Evolutionary conservation across 2,888 invertebrate genomes (phyloP).

Genomic region (Mythimna loreyi): DNA sequence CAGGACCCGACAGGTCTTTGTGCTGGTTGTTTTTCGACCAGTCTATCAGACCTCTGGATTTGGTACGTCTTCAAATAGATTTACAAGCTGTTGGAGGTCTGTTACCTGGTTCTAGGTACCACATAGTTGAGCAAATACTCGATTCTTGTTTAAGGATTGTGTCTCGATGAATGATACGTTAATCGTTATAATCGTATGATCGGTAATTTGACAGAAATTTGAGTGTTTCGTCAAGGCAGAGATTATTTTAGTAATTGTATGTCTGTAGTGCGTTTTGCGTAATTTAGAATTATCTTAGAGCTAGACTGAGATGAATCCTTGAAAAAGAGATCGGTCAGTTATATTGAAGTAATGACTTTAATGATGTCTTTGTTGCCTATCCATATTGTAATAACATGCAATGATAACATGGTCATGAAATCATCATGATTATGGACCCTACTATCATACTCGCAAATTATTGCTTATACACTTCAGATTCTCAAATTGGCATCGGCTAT

Average conservation of each 20-base stretch:
- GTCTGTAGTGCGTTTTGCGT: conserved; percentile 6
- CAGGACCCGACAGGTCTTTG: conserved; percentile 12
- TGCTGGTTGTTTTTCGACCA: conserved; percentile 34
- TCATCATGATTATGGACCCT: too few species aligned
- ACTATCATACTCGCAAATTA: too few species aligned
- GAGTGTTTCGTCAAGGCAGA: conserved; percentile 22
- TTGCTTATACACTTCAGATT: too few species aligned
- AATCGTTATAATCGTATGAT: conserved; percentile 53
- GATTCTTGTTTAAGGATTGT: conserved; percentile 61
- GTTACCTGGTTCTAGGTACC: conserved; percentile 26
- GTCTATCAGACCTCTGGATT: conserved; percentile 26
- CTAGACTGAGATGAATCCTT: conserved; percentile 19
- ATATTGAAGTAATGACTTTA: not conserved
- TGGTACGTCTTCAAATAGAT: conserved; percentile 5
- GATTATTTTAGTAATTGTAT: conserved; percentile 26
- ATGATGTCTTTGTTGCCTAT: not conserved
- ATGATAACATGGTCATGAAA: not conserved
- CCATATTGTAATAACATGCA: not conserved
- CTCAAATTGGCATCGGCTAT: too few species aligned
- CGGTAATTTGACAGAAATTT: conserved; percentile 48
- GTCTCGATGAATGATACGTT: conserved; percentile 58
- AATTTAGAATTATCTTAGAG: conserved; percentile 4
- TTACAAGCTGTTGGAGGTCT: conserved; percentile 31
- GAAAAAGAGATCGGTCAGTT: conserved; percentile 21
- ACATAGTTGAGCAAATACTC: conserved; percentile 65